Evolutionary conservation across 2,797 vertebrate genomes (phyloP), one percentile per base, ranked within the genome.

Genomic region (Enteromius paludinosus): DNA sequence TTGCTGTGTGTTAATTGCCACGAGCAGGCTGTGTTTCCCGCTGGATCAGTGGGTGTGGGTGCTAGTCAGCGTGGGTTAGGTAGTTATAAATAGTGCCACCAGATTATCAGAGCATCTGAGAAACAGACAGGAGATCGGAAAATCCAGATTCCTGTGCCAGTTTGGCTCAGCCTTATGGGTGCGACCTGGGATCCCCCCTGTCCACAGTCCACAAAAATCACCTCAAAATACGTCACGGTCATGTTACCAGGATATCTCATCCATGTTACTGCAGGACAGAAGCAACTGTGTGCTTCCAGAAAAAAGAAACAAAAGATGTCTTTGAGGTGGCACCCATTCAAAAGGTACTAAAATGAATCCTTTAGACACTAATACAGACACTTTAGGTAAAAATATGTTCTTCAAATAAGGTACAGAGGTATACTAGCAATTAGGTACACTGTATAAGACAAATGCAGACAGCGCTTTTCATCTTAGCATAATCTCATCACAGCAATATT

Each of bases 21-120:
- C 89, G 92, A 92, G 92, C 79, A 66, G 78, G 59, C 75, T 86
- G 81, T 81, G 81, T 79, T 90, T 90, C 91, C 89, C 92, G 90
- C 90, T 90, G 86, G 80, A 90, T 84, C 86, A 87, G 87, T 89
- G 88, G 89, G 91, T 91, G 89, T 91, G 90, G 90, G 92, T 87
- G 72, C 86, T 85, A 90, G 89, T 86, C 88, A 89, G 90, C 88
- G 87, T 81, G 91, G 89, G 92, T 88, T 91, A 92, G 77, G 85
- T 78, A 87, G 89, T 74, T 94, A 94, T 92, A 95, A 95, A 95
- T 95, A 95, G 93, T 88, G 23, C 65, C 89, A 83, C 91, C 94
- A 95, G 93, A 93, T 95, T 94, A 93, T 89, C 78, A 15, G 91
- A 94, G 91, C 94, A 95, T 95, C 94, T 95, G 94, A 95, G 92